Conservation (phyloP, 2,888 invertebrate species). For the Agriopis leucophaearia region DNA sequence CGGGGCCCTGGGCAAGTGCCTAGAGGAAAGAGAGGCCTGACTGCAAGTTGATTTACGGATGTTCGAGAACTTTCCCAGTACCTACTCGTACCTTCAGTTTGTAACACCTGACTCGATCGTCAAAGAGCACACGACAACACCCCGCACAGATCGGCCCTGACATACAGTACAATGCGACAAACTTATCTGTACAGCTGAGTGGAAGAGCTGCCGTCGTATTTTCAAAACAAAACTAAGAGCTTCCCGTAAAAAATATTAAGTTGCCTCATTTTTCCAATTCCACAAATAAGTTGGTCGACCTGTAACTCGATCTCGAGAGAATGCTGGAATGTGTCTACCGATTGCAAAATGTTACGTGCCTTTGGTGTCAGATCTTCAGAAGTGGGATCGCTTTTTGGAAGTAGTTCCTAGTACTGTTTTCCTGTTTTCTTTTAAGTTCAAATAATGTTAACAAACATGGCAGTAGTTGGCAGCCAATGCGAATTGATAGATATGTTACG, state of each 20-base stretch:
- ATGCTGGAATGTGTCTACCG: conserved; percentile 34
- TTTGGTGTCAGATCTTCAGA: conserved; percentile 21
- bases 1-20: too few species aligned
- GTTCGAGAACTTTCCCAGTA: neutral
- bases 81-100: conserved; percentile 9
- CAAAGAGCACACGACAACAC: conserved; percentile 19
- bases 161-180: conserved; percentile 31
- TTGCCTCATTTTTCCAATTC: too few species aligned
- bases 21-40: too few species aligned
- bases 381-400: neutral
- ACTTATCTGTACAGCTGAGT: too few species aligned
- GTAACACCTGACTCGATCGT: conserved; percentile 17
- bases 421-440: neutral
- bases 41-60: too few species aligned
- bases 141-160: conserved; percentile 38
- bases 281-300: too few species aligned
- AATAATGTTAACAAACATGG: neutral
- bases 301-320: conserved; percentile 44
- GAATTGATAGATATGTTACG: too few species aligned
- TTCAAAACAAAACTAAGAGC: too few species aligned
- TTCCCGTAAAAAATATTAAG: too few species aligned
- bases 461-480: neutral
- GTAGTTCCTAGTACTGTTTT: neutral
- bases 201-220: too few species aligned
- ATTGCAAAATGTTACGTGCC: conserved; percentile 40